Percentiles rank a stretch among this genome's conserved stretches.
Evolutionary conservation across 2,113 vertebrate genomes (phyloP).

Genomic region (Tachuris rubrigastra): DNA sequence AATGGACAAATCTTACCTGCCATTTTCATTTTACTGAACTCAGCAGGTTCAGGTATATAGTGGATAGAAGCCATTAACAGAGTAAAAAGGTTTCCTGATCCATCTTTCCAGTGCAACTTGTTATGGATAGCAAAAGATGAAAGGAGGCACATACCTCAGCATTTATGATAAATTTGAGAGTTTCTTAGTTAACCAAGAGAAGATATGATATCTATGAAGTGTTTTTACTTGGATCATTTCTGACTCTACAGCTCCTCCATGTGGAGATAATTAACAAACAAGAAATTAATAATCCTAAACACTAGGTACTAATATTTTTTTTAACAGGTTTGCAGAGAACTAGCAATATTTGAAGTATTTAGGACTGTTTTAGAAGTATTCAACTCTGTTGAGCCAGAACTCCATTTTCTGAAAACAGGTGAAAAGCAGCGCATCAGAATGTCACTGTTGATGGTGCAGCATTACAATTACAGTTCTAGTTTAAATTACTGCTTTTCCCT

Average conservation of each 20-base stretch:
- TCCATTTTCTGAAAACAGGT: not conserved
- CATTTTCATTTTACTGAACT: not conserved
- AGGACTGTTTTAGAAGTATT: not conserved
- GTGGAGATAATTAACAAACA: not conserved
- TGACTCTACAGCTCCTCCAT: constrained; percentile 46
- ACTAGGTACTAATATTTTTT: not conserved
- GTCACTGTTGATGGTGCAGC: not conserved
- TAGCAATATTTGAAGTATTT: not conserved
- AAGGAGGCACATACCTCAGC: not conserved
- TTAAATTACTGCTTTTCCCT: not conserved
- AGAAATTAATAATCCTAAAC: not conserved
- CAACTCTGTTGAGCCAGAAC: not conserved
- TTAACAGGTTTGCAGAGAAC: not conserved
- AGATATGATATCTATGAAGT: accelerated
- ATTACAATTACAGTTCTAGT: not conserved
- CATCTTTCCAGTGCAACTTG: not conserved
- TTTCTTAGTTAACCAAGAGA: not conserved
- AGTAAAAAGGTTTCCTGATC: not conserved
- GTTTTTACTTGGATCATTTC: not conserved
- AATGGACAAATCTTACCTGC: not conserved
- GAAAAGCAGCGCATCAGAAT: not conserved
- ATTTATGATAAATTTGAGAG: not conserved
- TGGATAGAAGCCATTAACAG: not conserved
- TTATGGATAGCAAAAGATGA: not conserved
- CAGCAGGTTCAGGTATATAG: not conserved